Evolutionary conservation across 2,797 vertebrate genomes (phyloP), one percentile per base, ranked within the genome.

Genomic region (Pangasius sanitwongsei): DNA sequence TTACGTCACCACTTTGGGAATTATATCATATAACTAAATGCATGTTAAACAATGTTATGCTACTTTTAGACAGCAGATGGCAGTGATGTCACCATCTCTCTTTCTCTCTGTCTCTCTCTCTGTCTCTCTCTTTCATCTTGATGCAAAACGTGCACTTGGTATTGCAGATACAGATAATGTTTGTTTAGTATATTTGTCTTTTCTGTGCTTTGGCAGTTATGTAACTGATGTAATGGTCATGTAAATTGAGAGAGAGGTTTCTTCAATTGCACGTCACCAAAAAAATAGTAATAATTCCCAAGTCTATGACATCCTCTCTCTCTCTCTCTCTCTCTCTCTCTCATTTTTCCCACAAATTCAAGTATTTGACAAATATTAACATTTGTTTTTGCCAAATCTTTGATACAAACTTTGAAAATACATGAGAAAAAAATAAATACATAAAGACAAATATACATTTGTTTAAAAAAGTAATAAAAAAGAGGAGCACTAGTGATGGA

Each of bases 31-130:
- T 61, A 61, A 82, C 50, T 48, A 41, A 83, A 65, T 44, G 81
- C 25, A n/a, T 63, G 63, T 50, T 48, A 18, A 41, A 31, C 31
- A 48, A 41, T 69, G 67, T 72, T n/a, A 41, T 74, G 23, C 70
- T 75, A 75, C 20, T n/a, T 75, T 44, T 86, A 16, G 55, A 61
- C 70, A 61, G 70, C 85, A 86, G 85, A 44, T 74, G 85, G 85
- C 85, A 86, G 85, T 44, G 34, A 77, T 44, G 53, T 86, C 67
- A 72, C 48, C 18, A n/a, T 44, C 23, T 41, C 15, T 11, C 18
- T 55, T 55, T 57, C 18, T 6, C 77, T 20, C 48, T 55, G 28
- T 41, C 41, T 5, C 41, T 41, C 4, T 41, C 41, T 41, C 4
- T 41, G 15, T 55, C 77, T 34, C 23, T 18, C 25, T 65, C 82